Percentiles rank a stretch among this genome's conserved stretches.
These are phyloP conservation scores for Hassar affinis DNA, from an alignment of 2,113 vertebrate species.

Conservation along the genomic window DNA sequence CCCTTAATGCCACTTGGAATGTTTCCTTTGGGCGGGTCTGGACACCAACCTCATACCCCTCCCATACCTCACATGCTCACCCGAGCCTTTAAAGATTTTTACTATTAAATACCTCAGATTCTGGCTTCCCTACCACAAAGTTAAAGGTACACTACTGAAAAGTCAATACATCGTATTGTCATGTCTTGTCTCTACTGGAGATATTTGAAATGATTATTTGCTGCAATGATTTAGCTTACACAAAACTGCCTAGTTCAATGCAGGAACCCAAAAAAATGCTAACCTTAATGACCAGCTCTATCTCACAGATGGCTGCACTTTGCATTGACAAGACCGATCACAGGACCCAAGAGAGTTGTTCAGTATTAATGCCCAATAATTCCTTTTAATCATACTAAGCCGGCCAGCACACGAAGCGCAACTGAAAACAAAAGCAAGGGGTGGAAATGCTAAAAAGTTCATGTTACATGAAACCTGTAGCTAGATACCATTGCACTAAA, in stretches of 20 bases:
- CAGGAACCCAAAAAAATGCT: neutral
- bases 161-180: neutral
- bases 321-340: slow-evolving; percentile 34
- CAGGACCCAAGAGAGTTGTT: slow-evolving; percentile 38
- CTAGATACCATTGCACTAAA: neutral
- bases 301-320: slow-evolving; percentile 44
- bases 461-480: neutral
- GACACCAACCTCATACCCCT: slow-evolving; percentile 37
- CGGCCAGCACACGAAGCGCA: neutral
- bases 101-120: slow-evolving; percentile 44
- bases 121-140: slow-evolving; percentile 10
- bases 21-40: slow-evolving; percentile 59
- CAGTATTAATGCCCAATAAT: slow-evolving; percentile 30
- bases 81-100: slow-evolving; percentile 42
- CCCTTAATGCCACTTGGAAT: slow-evolving; percentile 57
- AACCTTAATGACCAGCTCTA: slow-evolving; percentile 15
- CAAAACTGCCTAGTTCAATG: neutral
- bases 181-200: neutral
- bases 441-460: neutral
- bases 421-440: neutral
- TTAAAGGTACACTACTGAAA: slow-evolving; percentile 23
- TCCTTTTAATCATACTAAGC: slow-evolving; percentile 19
- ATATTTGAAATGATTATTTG: neutral
- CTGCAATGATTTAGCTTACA: neutral
- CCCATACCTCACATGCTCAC: slow-evolving; percentile 33